Percentiles rank a stretch among this genome's conserved stretches.
These are phyloP conservation scores for Hermatobates lingyangjiaoensis DNA, from an alignment of 1,140 invertebrate species.

Conservation along the genomic window DNA sequence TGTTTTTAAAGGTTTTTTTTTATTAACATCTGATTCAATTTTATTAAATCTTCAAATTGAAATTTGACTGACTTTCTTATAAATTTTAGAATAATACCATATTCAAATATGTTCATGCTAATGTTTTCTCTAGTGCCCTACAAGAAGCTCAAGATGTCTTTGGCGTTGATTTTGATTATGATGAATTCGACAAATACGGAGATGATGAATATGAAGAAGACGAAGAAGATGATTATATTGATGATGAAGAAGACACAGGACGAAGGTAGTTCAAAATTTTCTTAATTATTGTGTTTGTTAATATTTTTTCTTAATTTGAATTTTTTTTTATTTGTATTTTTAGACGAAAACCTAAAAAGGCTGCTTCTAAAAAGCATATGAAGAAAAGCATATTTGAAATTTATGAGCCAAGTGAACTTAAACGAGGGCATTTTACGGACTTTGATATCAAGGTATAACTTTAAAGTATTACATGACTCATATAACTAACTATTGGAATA, in stretches of 20 bases:
- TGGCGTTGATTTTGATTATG: conserved; percentile 95
- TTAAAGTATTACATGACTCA: too few species aligned
- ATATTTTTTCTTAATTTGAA: too few species aligned
- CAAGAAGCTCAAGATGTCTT: conserved; percentile 99
- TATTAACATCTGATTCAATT: not conserved
- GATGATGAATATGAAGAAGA: conserved; percentile 73
- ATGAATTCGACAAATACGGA: conserved; percentile 80
- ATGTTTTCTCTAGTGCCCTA: conserved; percentile 41
- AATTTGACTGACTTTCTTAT: not conserved
- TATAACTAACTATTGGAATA: too few species aligned
- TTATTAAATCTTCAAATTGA: not conserved
- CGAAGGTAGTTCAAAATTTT: conserved; percentile 16
- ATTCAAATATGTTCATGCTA: too few species aligned
- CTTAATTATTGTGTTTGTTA: not conserved
- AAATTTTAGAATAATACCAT: too few species aligned
- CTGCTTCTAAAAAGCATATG: conserved; percentile 52
- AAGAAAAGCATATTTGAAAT: conserved; percentile 87
- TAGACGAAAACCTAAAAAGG: conserved; percentile 41
- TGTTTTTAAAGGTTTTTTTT: not conserved
- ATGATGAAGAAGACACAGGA: conserved; percentile 35
- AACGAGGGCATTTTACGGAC: conserved; percentile 88
- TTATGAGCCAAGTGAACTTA: conserved; percentile 93
- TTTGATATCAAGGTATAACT: conserved; percentile 57
- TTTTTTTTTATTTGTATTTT: conserved; percentile 11
- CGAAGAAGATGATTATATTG: conserved; percentile 53